phyloP scores from a whole-genome alignment of 2,113 vertebrate species.

The Hymenochirus boettgeri region DNA sequence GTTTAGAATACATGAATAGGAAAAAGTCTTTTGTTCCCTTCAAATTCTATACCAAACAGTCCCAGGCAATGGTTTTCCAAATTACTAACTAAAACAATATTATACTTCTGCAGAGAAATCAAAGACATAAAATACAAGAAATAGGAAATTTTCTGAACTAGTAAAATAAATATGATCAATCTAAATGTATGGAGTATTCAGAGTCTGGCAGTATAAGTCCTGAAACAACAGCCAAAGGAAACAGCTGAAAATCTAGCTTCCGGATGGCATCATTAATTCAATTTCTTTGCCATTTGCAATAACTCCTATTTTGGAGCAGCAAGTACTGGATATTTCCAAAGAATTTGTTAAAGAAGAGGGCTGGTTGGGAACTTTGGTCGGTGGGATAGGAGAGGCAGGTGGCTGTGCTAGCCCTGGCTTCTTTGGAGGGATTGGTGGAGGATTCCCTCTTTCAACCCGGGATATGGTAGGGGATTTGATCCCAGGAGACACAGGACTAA shows the following conservation, averaged over 20 bases:
- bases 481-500: conserved; percentile 70
- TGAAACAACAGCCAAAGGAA: not conserved
- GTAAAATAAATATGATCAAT: conserved; percentile 70
- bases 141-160: conserved; percentile 57
- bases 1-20: not conserved
- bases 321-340: conserved; percentile 69
- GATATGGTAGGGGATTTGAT: conserved; percentile 83
- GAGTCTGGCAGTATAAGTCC: conserved; percentile 49
- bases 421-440: conserved; percentile 93
- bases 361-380: conserved; percentile 60
- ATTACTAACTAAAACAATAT: conserved; percentile 39
- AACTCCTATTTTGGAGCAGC: conserved; percentile 65
- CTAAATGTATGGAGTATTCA: conserved; percentile 49
- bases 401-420: conserved; percentile 87
- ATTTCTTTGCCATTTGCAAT: conserved; percentile 81
- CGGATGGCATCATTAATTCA: conserved; percentile 82
- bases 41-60: not conserved
- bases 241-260: conserved; percentile 61
- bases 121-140: conserved; percentile 52
- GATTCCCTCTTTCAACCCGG: conserved; percentile 83
- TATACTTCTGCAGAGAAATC: not conserved
- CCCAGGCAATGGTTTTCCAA: not conserved
- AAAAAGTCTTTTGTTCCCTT: not conserved
- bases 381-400: conserved; percentile 63
- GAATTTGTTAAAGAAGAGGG: conserved; percentile 46